Conservation (phyloP, 2,888 invertebrate genomes). For the Acleris holmiana region DNA sequence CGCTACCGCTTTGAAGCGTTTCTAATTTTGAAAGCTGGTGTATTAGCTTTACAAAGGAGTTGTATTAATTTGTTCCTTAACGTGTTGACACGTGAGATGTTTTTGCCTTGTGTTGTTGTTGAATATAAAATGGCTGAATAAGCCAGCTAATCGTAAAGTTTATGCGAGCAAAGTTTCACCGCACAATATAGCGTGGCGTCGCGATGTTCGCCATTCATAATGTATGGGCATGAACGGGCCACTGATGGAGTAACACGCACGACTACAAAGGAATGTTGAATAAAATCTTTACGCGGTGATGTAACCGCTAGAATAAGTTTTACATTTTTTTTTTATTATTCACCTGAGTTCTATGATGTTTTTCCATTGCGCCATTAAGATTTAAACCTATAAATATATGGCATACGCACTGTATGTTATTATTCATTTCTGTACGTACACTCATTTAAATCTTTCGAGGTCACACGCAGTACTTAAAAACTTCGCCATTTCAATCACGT, state of each 20-base stretch:
- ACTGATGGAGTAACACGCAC: conserved; percentile 51
- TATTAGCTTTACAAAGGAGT: conserved; percentile 27
- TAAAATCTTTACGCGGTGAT: conserved; percentile 33
- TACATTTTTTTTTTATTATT: too few species aligned
- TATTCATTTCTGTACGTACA: not conserved
- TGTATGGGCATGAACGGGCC: conserved; percentile 53
- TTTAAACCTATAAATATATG: too few species aligned
- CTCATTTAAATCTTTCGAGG: conserved; percentile 4
- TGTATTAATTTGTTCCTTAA: conserved; percentile 22
- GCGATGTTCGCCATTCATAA: conserved; percentile 56
- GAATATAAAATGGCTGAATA: conserved; percentile 39
- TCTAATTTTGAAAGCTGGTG: conserved; percentile 41
- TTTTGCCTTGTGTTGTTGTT: conserved; percentile 33
- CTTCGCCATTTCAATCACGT: conserved; percentile 26
- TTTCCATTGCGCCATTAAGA: too few species aligned
- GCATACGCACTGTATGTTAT: too few species aligned
- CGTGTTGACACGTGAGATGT: conserved; percentile 33
- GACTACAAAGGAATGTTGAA: conserved; percentile 38
- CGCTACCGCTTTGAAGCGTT: conserved; percentile 40
- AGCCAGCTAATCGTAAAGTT: conserved; percentile 48
- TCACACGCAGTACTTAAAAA: conserved; percentile 18
- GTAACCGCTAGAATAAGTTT: not conserved
- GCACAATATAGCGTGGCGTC: conserved; percentile 46
- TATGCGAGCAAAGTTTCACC: conserved; percentile 47
- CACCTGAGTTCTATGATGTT: too few species aligned